Conservation (phyloP, 2,888 invertebrate species). For the Chrysodeixis includens region DNA sequence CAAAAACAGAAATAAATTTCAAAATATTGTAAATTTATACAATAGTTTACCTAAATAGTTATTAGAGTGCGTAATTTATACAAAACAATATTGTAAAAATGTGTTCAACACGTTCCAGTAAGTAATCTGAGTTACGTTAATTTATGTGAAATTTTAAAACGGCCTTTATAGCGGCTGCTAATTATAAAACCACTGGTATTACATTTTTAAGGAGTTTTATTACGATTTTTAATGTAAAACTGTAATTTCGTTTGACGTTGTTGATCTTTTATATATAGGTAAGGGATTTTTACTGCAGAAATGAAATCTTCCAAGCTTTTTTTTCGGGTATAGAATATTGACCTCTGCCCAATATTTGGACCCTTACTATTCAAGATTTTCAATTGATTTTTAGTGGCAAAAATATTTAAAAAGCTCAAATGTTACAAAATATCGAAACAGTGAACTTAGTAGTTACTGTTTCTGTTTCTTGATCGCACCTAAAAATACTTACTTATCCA, state of each 20-base stretch:
- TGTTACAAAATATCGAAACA: no score
- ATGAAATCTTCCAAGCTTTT: no score
- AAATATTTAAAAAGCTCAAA: no score
- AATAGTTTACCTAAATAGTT: constrained; percentile 57
- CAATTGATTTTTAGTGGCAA: no score
- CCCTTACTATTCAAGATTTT: no score
- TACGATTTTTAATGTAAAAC: neutral
- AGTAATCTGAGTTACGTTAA: constrained; percentile 42
- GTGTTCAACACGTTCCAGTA: constrained; percentile 55
- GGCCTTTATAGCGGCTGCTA: constrained; percentile 32
- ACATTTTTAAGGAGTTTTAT: constrained; percentile 16
- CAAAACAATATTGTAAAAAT: constrained; percentile 51
- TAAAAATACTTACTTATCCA: neutral
- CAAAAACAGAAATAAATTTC: constrained; percentile 38
- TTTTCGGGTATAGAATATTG: no score
- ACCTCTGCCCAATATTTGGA: no score
- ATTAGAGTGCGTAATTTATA: constrained; percentile 66
- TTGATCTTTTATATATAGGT: neutral
- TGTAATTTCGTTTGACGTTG: neutral
- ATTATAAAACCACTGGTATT: constrained; percentile 35
- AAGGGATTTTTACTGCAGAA: no score
- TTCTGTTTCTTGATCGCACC: no score
- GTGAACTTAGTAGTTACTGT: no score
- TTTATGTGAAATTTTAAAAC: constrained; percentile 50
- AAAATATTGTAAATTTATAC: constrained; percentile 50